Conservation (phyloP, 2,113 vertebrate genomes). For the Dascyllus trimaculatus region DNA sequence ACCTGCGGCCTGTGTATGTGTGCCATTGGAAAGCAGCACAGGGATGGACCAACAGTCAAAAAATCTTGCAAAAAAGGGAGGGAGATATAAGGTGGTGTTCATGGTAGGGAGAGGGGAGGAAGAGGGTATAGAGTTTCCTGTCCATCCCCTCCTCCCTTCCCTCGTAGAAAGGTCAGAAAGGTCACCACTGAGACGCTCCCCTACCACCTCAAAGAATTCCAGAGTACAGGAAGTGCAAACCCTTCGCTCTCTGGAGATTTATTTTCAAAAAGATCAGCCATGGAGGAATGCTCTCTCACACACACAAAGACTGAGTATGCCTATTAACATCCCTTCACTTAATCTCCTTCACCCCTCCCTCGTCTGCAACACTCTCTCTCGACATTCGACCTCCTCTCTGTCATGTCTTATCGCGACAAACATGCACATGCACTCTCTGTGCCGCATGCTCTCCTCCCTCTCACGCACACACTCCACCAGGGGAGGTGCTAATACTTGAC, state of each 20-base stretch:
- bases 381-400: conserved; percentile 37
- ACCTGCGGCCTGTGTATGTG: conserved; percentile 22
- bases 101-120: conserved; percentile 26
- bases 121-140: conserved; percentile 69
- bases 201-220: conserved; percentile 56
- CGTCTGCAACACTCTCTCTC: conserved; percentile 37
- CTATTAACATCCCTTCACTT: conserved; percentile 60
- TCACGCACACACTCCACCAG: background rate
- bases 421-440: background rate
- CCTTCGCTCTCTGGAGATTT: conserved; percentile 46
- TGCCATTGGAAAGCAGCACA: conserved; percentile 5
- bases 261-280: conserved; percentile 34
- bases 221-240: conserved; percentile 73
- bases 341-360: conserved; percentile 32
- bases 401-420: conserved; percentile 16
- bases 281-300: conserved; percentile 41
- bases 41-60: conserved; percentile 19
- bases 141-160: conserved; percentile 1
- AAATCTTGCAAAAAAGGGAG: conserved; percentile 18
- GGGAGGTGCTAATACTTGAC: conserved; percentile 29
- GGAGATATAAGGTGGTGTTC: conserved; percentile 20
- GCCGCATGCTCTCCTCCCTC: background rate
- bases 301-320: conserved; percentile 11
- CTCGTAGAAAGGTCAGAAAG: conserved; percentile 54
- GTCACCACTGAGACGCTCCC: conserved; percentile 48